Conservation (phyloP, 2,797 vertebrate genomes). For the Cyprinella venusta region DNA sequence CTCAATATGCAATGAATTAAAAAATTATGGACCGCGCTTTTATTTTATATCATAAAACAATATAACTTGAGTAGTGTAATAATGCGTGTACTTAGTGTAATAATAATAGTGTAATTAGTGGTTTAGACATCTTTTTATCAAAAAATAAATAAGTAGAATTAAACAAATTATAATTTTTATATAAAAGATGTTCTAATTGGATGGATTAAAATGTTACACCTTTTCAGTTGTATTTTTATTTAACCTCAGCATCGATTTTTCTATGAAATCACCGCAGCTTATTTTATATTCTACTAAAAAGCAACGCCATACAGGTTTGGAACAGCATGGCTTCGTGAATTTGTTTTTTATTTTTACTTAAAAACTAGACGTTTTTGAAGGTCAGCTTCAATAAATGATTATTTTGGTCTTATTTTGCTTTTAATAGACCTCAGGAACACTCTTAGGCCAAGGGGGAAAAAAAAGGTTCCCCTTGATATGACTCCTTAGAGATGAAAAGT, state of each 20-base stretch:
- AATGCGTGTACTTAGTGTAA: no score
- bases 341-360: not conserved
- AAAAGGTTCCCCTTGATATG: not conserved
- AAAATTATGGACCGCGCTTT: no score
- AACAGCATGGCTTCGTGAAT: not conserved
- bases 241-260: not conserved
- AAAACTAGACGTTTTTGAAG: not conserved
- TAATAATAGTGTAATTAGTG: not conserved
- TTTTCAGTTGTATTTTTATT: not conserved
- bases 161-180: no score
- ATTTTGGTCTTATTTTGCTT: not conserved
- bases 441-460: not conserved
- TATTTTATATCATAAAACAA: no score
- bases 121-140: not conserved
- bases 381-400: not conserved
- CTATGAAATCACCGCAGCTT: not conserved
- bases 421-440: not conserved
- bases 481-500: not conserved
- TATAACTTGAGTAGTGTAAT: no score
- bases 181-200: not conserved
- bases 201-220: not conserved
- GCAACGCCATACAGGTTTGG: not conserved
- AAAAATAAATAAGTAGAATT: not conserved
- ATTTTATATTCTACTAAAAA: not conserved
- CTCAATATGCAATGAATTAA: not conserved